Conservation (phyloP, 2,113 vertebrate species). For the Notarius lentiginosus region DNA sequence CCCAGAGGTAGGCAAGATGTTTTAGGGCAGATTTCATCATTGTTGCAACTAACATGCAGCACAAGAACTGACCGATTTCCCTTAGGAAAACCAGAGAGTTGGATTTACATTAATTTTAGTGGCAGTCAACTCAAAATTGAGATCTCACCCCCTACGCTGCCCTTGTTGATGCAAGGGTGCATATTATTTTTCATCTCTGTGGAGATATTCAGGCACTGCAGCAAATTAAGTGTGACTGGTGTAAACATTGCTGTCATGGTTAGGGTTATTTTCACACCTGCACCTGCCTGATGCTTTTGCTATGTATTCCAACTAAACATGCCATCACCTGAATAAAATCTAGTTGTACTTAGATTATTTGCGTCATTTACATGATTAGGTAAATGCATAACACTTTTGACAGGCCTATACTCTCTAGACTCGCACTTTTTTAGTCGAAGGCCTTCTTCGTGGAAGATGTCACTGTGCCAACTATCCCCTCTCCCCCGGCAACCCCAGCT, state of each 20-base stretch:
- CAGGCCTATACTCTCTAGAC: background rate
- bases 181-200: constrained; percentile 43
- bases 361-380: background rate
- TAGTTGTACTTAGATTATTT: constrained; percentile 1
- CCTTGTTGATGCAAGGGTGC: constrained; percentile 48
- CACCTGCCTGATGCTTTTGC: constrained; percentile 29
- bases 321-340: constrained; percentile 54
- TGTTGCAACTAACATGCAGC: constrained; percentile 3
- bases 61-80: constrained; percentile 44
- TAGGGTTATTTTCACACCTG: constrained; percentile 42
- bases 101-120: constrained; percentile 65
- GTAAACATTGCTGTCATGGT: constrained; percentile 36
- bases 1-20: constrained; percentile 50
- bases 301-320: constrained; percentile 31
- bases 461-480: background rate
- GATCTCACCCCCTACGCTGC: constrained; percentile 55
- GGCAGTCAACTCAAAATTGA: constrained; percentile 65
- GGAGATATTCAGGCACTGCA: constrained; percentile 35
- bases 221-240: constrained; percentile 54
- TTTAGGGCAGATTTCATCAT: constrained; percentile 37
- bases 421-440: background rate
- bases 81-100: constrained; percentile 61
- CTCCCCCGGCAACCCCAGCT: background rate
- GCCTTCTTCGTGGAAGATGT: background rate
- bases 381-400: background rate